Percentiles rank a stretch among this genome's conserved stretches.
phyloP scores from a whole-genome alignment of 2,113 vertebrate species.

The Otolemur garnettii region DNA sequence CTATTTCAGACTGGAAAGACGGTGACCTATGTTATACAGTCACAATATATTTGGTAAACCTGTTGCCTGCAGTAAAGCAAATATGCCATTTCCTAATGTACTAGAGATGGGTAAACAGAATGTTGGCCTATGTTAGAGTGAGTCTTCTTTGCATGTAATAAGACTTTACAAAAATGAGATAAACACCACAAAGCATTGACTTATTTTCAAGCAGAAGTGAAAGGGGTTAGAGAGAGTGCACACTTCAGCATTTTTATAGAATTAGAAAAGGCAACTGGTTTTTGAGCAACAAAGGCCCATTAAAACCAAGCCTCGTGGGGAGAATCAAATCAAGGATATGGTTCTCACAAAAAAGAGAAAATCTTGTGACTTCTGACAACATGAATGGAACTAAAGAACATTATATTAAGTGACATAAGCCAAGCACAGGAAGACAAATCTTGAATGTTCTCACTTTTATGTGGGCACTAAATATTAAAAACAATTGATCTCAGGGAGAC shows the following conservation, averaged over 20 bases:
- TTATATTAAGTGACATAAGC: too few species aligned
- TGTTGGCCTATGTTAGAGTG: background rate
- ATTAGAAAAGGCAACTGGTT: background rate
- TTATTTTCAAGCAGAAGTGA: background rate
- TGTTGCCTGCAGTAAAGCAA: background rate
- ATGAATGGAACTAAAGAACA: too few species aligned
- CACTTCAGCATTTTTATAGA: background rate
- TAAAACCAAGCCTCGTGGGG: background rate
- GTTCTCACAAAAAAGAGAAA: background rate
- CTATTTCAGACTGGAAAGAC: background rate
- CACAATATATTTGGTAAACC: background rate
- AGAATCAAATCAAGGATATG: background rate
- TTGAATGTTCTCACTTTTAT: too few species aligned
- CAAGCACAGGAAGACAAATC: too few species aligned
- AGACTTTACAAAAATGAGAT: background rate
- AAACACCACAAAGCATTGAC: background rate
- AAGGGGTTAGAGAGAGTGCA: background rate
- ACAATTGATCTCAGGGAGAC: too few species aligned
- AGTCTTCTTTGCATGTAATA: background rate
- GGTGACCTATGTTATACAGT: background rate
- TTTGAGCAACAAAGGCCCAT: background rate
- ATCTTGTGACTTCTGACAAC: too few species aligned
- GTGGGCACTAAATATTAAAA: too few species aligned
- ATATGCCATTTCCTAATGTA: background rate
- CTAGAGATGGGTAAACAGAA: slow-evolving; percentile 5